Conservation (phyloP, 2,888 invertebrate genomes). For the Melanostoma mellinum region DNA sequence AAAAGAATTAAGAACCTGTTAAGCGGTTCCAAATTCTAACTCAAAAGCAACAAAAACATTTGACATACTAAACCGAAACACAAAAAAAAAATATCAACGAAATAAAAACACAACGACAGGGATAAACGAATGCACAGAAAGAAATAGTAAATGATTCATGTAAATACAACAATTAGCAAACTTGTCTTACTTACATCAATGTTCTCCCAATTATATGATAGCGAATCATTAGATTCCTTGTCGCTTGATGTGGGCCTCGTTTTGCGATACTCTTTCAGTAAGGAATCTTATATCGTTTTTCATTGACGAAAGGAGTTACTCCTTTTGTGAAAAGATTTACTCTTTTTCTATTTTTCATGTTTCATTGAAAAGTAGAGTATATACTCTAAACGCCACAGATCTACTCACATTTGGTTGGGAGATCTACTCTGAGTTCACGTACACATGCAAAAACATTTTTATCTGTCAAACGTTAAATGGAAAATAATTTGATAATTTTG, state of each 20-base stretch:
- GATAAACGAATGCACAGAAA: conserved; percentile 60
- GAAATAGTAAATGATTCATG: conserved; percentile 48
- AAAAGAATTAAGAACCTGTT: conserved; percentile 25
- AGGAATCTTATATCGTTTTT: conserved; percentile 28
- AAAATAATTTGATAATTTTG: too few species aligned
- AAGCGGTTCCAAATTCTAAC: conserved; percentile 38
- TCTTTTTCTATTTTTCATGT: too few species aligned
- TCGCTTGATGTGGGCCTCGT: conserved; percentile 43
- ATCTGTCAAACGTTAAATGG: too few species aligned
- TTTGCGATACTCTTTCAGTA: conserved; percentile 63
- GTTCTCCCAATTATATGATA: conserved; percentile 58
- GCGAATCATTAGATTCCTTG: conserved; percentile 50
- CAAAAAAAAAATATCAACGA: conserved; percentile 27
- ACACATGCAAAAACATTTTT: too few species aligned
- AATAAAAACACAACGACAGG: conserved; percentile 54
- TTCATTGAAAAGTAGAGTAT: too few species aligned
- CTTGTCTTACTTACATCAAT: conserved; percentile 60
- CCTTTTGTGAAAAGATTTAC: too few species aligned
- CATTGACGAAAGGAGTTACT: too few species aligned
- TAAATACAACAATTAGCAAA: conserved; percentile 51
- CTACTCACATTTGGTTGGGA: too few species aligned
- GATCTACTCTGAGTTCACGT: too few species aligned
- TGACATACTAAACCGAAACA: conserved; percentile 54
- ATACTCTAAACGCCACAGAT: too few species aligned
- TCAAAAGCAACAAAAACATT: conserved; percentile 68